Conservation (phyloP, 2,113 vertebrate species). For the Condylura cristata region DNA sequence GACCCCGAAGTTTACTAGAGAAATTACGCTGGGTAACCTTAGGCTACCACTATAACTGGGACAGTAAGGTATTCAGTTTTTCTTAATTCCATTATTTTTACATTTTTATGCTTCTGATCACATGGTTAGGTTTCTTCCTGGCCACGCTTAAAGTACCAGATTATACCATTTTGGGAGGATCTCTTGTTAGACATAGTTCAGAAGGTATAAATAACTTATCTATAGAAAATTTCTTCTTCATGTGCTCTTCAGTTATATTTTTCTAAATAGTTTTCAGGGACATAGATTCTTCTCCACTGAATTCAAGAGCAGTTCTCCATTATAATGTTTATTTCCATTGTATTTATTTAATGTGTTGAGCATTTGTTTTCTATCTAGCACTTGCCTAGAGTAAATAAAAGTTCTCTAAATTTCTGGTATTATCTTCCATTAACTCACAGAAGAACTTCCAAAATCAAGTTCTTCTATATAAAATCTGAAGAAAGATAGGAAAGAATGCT, state of each 20-base stretch:
- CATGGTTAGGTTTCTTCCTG: constrained; percentile 1
- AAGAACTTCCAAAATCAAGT: neutral
- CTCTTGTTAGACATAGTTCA: neutral
- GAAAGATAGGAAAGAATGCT: neutral
- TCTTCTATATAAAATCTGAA: neutral
- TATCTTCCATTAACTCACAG: neutral
- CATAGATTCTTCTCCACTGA: neutral
- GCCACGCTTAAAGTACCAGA: neutral
- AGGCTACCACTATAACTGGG: constrained; percentile 98
- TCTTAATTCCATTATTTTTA: constrained; percentile 24
- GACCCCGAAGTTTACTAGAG: constrained; percentile 92
- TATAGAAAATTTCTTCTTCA: neutral
- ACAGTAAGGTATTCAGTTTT: constrained; percentile 91
- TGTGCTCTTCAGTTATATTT: neutral
- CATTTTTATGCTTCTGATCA: neutral
- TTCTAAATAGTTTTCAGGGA: neutral
- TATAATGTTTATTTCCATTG: neutral
- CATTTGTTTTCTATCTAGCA: neutral
- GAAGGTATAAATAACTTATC: constrained; percentile 16
- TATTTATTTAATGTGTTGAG: neutral
- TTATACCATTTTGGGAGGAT: neutral
- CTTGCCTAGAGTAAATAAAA: neutral
- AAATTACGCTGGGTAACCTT: constrained; percentile 97
- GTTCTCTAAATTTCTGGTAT: neutral
- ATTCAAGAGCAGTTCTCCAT: neutral